Evolutionary conservation across 2,797 vertebrate species (phyloP).

Genomic region (Threskiornis aethiopicus): DNA sequence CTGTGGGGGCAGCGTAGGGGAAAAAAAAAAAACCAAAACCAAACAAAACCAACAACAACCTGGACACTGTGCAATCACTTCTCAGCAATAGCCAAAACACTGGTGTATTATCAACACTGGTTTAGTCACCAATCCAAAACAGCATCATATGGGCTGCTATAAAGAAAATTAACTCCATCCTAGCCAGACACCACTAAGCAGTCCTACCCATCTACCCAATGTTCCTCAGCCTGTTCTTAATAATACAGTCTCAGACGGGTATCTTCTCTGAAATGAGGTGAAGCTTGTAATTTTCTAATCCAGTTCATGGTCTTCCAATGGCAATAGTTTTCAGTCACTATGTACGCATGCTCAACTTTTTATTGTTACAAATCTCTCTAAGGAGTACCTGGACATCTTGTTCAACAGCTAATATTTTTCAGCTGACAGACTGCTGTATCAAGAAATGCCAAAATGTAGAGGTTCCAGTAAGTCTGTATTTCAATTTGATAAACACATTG

Average conservation of each 20-base stretch:
- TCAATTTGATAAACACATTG: conserved; percentile 57
- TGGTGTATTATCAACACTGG: not conserved
- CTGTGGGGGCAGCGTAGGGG: not conserved
- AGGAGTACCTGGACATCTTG: not conserved
- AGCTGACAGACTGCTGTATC: not conserved
- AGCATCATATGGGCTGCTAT: not conserved
- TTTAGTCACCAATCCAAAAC: not conserved
- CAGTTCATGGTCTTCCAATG: not conserved
- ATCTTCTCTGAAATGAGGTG: not conserved
- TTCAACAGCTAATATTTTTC: not conserved
- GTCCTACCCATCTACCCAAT: too few relatives aligned
- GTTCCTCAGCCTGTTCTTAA: not conserved
- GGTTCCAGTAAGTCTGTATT: not conserved
- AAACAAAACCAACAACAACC: not conserved
- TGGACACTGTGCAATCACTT: not conserved
- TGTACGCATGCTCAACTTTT: not conserved
- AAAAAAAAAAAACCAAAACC: not conserved
- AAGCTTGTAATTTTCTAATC: not conserved
- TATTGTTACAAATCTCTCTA: not conserved
- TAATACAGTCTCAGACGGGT: not conserved
- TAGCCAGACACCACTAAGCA: too few relatives aligned
- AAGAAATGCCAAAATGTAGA: not conserved
- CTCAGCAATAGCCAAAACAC: not conserved
- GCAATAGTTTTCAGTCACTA: not conserved
- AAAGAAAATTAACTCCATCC: not conserved